phyloP scores from a whole-genome alignment of 2,888 invertebrate genomes.

The Chloroclysta siterata region DNA sequence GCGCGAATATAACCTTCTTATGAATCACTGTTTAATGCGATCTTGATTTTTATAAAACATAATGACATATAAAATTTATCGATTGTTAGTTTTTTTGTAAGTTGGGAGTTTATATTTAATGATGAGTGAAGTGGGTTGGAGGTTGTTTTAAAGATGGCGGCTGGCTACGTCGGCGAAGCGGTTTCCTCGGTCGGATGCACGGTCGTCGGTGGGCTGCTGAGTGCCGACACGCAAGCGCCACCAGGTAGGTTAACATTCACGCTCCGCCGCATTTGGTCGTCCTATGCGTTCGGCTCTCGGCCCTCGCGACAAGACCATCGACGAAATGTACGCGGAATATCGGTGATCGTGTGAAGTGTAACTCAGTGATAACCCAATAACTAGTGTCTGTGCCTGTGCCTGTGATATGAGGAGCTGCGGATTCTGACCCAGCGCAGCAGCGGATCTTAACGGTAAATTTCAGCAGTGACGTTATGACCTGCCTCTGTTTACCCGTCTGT shows the following conservation, averaged over 20 bases:
- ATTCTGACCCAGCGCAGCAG: slow-evolving; percentile 63
- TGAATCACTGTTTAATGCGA: neutral
- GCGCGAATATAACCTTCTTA: slow-evolving; percentile 29
- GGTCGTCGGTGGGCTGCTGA: slow-evolving; percentile 46
- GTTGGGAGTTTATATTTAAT: neutral
- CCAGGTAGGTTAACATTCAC: slow-evolving; percentile 83
- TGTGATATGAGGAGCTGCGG: slow-evolving; percentile 69
- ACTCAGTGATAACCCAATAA: slow-evolving; percentile 63
- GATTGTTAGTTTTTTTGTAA: neutral
- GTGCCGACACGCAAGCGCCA: slow-evolving; percentile 80
- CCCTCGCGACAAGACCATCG: slow-evolving; percentile 63
- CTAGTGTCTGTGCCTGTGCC: slow-evolving; percentile 64
- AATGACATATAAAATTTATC: neutral
- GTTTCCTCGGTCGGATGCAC: slow-evolving; percentile 64
- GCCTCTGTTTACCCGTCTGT: slow-evolving; percentile 72
- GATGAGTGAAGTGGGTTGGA: slow-evolving; percentile 35
- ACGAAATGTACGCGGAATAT: slow-evolving; percentile 74
- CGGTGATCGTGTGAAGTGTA: slow-evolving; percentile 75
- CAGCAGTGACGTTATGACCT: slow-evolving; percentile 69
- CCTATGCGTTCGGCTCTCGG: slow-evolving; percentile 73
- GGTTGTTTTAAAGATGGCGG: slow-evolving; percentile 70
- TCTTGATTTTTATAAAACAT: neutral
- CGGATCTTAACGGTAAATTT: slow-evolving; percentile 83
- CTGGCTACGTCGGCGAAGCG: slow-evolving; percentile 68
- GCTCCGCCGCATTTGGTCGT: slow-evolving; percentile 81